Evolutionary conservation across 1,140 invertebrate species (phyloP).

Genomic region (Brachionus sp.): DNA sequence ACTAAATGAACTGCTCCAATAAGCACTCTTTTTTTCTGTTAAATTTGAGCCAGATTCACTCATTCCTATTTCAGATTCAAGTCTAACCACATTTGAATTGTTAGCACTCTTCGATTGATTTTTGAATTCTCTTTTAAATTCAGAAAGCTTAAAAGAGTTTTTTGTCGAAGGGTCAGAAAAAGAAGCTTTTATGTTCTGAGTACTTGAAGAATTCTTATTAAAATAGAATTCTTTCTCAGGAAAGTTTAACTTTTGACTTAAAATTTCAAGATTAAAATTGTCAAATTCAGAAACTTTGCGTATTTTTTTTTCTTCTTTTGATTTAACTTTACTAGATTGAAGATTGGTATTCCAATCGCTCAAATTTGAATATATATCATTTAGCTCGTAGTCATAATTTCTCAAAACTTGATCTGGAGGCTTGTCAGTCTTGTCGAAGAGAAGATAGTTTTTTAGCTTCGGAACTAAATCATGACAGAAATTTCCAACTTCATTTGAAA

Average conservation of each 20-base stretch:
- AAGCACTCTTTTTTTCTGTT: neutral
- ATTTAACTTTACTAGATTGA: neutral
- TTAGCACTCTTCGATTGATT: conserved; percentile 2
- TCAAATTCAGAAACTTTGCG: neutral
- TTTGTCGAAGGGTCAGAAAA: neutral
- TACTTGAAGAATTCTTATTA: neutral
- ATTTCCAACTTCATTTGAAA: neutral
- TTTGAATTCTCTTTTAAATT: conserved; percentile 41
- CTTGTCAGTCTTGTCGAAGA: neutral
- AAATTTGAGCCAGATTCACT: neutral
- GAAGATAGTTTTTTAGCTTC: neutral
- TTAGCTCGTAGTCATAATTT: conserved; percentile 34
- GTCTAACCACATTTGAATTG: neutral
- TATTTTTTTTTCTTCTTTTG: neutral
- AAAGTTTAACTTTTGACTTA: neutral
- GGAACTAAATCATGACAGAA: conserved; percentile 22
- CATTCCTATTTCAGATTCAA: neutral
- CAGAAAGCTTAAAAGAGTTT: conserved; percentile 19
- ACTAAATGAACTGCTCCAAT: neutral
- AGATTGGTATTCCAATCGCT: conserved; percentile 36
- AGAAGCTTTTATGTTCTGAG: neutral
- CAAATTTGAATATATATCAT: conserved; percentile 20
- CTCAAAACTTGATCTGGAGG: conserved; percentile 2
- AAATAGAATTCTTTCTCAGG: neutral
- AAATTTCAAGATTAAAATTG: neutral